phyloP scores from a whole-genome alignment of 2,888 invertebrate species.

The Limenitis camilla region DNA sequence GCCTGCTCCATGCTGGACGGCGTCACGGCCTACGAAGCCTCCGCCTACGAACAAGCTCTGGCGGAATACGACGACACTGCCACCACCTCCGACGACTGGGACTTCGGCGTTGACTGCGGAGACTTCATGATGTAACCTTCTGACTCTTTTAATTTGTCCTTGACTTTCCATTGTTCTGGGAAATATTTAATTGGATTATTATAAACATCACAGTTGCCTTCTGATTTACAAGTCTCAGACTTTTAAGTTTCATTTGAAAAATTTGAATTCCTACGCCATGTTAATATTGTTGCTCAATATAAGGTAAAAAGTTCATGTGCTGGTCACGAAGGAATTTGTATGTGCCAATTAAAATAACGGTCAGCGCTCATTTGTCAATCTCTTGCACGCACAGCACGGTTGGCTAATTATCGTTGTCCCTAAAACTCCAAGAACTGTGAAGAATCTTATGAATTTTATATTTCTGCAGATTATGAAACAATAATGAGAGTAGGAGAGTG shows the following conservation, averaged over 20 bases:
- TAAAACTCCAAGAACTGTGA: slow-evolving; percentile 21
- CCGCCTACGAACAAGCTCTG: slow-evolving; percentile 74
- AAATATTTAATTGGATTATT: background rate
- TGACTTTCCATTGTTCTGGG: background rate
- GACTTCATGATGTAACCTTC: slow-evolving; percentile 78
- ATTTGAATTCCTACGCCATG: slow-evolving; percentile 6
- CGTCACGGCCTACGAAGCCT: slow-evolving; percentile 76
- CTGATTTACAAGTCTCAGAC: background rate
- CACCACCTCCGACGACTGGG: slow-evolving; percentile 77
- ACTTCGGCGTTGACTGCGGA: slow-evolving; percentile 81
- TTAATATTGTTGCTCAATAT: slow-evolving; percentile 33
- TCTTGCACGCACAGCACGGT: too few species aligned
- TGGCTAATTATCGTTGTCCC: too few species aligned
- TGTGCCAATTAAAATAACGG: slow-evolving; percentile 44
- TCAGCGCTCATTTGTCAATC: too few species aligned
- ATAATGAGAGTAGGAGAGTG: slow-evolving; percentile 10
- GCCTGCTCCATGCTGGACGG: slow-evolving; percentile 72
- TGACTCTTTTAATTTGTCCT: background rate
- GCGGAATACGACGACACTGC: slow-evolving; percentile 74
- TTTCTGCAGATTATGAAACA: slow-evolving; percentile 15
- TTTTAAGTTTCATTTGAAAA: background rate
- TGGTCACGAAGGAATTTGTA: slow-evolving; percentile 41
- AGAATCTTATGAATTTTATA: slow-evolving; percentile 44
- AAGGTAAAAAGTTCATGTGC: slow-evolving; percentile 37
- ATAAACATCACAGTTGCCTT: background rate